phyloP scores from a whole-genome alignment of 1,140 invertebrate species.

The Neotoxoptera formosana region DNA sequence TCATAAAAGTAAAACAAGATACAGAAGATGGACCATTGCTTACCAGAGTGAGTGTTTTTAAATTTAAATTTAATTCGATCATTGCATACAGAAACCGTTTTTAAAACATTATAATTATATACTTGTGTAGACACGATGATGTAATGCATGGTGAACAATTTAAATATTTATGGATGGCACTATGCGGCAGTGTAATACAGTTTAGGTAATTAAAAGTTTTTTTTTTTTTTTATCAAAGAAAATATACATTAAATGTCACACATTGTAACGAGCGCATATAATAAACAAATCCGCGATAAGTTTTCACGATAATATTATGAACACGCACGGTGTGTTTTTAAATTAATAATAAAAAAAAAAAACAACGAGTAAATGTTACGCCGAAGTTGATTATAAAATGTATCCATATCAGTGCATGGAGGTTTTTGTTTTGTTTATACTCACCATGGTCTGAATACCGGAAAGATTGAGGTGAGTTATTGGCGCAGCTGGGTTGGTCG shows the following conservation, averaged over 20 bases:
- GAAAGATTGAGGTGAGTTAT: constrained; percentile 32
- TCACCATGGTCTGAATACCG: constrained; percentile 5
- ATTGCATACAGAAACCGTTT: neutral
- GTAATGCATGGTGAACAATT: neutral
- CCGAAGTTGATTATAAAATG: neutral
- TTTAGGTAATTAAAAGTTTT: neutral
- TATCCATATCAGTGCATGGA: neutral
- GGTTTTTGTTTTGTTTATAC: neutral
- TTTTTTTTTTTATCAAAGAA: neutral
- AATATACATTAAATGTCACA: neutral
- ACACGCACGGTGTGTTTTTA: neutral
- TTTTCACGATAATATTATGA: neutral
- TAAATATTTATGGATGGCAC: neutral
- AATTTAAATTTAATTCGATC: neutral
- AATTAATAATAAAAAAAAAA: neutral
- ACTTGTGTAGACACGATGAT: neutral
- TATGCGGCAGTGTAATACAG: neutral
- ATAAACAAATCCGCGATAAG: neutral
- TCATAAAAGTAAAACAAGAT: neutral
- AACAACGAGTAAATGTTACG: neutral
- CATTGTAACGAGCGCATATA: neutral
- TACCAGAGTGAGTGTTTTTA: neutral
- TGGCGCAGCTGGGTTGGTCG: neutral
- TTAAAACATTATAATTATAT: neutral
- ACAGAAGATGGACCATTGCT: neutral